A percentile compares a stretch with the other conserved stretches of the same genome.
These are phyloP conservation scores for Melinopterus prodromus DNA, from an alignment of 2,888 invertebrate genomes.

Conservation along the genomic window DNA sequence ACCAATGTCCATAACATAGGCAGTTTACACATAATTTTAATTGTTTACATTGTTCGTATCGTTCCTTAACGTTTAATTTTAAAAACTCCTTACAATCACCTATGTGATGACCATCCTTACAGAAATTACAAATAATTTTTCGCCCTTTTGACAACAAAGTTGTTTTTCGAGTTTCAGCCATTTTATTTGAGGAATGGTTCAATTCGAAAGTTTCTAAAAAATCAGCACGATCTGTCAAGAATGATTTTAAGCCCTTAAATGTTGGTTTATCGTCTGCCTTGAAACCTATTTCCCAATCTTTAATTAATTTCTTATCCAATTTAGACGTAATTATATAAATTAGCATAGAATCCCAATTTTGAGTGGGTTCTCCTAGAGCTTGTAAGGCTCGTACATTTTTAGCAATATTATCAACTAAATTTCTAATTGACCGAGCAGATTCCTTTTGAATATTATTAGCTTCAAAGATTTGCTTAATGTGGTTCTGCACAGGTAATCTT, in stretches of 20 bases:
- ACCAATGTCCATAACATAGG: background rate
- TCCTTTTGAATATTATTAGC: background rate
- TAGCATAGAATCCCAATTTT: conserved; percentile 1
- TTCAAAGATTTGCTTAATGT: background rate
- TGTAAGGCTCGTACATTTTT: background rate
- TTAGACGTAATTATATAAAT: background rate
- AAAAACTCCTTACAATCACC: background rate
- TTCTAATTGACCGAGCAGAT: background rate
- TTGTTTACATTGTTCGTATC: background rate
- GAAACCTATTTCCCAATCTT: background rate
- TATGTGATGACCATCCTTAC: conserved; percentile 5
- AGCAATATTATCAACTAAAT: conserved; percentile 7
- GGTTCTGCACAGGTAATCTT: background rate
- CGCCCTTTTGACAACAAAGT: too few relatives aligned
- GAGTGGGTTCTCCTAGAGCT: background rate
- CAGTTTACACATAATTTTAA: background rate
- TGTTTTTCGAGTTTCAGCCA: too few relatives aligned
- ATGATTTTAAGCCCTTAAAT: background rate
- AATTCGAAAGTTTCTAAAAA: too few relatives aligned
- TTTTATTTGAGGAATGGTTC: too few relatives aligned
- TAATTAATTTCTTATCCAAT: too few relatives aligned
- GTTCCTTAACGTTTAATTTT: conserved; percentile 6
- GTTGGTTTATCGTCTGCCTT: conserved; percentile 5
- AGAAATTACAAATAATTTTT: background rate
- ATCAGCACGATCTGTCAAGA: too few relatives aligned